These are phyloP conservation scores for Petaurus breviceps DNA, from an alignment of 2,113 vertebrate species.

Conservation along the genomic window DNA sequence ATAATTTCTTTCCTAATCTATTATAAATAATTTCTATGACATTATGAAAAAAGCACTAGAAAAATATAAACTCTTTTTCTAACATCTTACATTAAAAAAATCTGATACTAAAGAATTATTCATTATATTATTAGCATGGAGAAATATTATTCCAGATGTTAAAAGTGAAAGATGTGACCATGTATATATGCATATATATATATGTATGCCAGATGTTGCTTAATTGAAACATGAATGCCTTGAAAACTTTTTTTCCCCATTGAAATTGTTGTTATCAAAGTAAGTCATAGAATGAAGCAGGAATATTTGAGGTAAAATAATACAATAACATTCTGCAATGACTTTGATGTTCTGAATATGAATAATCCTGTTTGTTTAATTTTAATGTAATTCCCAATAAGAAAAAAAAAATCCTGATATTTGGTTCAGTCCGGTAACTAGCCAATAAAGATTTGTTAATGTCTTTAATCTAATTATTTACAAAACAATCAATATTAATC, in stretches of 20 bases:
- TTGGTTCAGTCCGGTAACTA: not conserved
- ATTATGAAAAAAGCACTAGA: too few relatives aligned
- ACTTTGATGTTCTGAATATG: not conserved
- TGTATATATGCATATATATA: not conserved
- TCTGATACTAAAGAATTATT: too few relatives aligned
- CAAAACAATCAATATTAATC: slow-evolving; percentile 79
- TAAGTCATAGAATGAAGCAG: not conserved
- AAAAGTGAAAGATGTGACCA: not conserved
- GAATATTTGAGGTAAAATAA: not conserved
- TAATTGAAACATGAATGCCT: not conserved
- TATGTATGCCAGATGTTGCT: not conserved
- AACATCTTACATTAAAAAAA: too few relatives aligned
- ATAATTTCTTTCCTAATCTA: too few relatives aligned
- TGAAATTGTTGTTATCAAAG: not conserved
- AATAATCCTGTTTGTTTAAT: not conserved
- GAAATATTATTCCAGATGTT: not conserved
- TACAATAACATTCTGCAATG: not conserved
- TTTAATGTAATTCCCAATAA: not conserved
- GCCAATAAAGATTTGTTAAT: slow-evolving; percentile 53
- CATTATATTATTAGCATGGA: not conserved
- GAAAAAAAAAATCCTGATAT: not conserved
- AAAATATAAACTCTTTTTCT: too few relatives aligned
- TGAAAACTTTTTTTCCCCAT: not conserved
- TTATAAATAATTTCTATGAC: too few relatives aligned
- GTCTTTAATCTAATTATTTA: slow-evolving; percentile 75